These are phyloP conservation scores for Polyploca ridens DNA, from an alignment of 2,888 invertebrate genomes.

Conservation along the genomic window DNA sequence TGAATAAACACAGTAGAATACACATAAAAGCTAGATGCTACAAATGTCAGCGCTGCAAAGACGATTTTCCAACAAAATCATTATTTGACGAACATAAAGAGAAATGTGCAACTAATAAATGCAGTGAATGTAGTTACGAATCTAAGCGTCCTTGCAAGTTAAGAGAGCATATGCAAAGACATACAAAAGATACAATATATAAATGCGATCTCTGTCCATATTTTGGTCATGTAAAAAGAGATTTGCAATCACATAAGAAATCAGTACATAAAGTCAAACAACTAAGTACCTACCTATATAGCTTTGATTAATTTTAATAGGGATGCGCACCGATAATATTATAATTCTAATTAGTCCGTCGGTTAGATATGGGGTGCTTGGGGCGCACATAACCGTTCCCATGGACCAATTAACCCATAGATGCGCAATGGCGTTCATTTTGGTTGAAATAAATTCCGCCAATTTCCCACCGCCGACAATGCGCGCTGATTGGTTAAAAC, in stretches of 20 bases:
- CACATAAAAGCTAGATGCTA: neutral
- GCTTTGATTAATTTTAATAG: too few species aligned
- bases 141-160: neutral
- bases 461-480: too few species aligned
- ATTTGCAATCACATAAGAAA: neutral
- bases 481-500: too few species aligned
- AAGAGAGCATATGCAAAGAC: neutral
- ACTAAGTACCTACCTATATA: too few species aligned
- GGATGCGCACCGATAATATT: too few species aligned
- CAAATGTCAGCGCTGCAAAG: neutral
- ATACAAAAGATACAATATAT: conserved; percentile 11
- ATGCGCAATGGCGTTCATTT: too few species aligned
- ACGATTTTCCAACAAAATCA: neutral
- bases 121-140: conserved; percentile 6
- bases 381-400: too few species aligned
- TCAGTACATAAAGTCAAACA: neutral
- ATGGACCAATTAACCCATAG: too few species aligned
- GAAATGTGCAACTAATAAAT: neutral
- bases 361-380: too few species aligned
- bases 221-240: neutral
- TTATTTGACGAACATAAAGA: neutral
- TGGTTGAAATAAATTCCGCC: too few species aligned
- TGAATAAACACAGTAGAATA: neutral
- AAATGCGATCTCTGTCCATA: conserved; percentile 11
- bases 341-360: too few species aligned